phyloP scores from a whole-genome alignment of 2,113 vertebrate genomes.

The Origma solitaria region DNA sequence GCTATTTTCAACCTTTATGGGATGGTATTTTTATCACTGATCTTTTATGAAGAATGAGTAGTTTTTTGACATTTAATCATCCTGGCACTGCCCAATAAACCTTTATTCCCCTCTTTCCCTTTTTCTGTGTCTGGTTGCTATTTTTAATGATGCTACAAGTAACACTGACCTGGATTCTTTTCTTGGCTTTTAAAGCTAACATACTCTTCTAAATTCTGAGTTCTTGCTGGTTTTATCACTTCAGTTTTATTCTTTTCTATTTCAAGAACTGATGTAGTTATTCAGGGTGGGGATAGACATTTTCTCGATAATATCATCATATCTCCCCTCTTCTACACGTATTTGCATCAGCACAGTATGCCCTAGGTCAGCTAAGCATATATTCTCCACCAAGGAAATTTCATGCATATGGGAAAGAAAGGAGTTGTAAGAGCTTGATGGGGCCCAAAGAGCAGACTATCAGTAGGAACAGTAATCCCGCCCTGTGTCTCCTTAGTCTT shows the following conservation, averaged over 20 bases:
- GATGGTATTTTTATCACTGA: constrained; percentile 21
- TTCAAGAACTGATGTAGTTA: neutral
- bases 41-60: neutral
- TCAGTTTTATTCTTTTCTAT: neutral
- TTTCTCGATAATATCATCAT: neutral
- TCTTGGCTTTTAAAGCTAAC: neutral
- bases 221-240: neutral
- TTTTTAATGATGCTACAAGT: neutral
- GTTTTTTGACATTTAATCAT: neutral
- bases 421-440: neutral
- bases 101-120: neutral
- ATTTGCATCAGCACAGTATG: neutral
- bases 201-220: neutral
- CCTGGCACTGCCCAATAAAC: neutral
- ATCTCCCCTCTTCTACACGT: neutral
- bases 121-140: neutral
- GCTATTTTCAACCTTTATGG: neutral
- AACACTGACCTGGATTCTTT: neutral
- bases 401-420: neutral
- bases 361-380: neutral
- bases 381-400: neutral
- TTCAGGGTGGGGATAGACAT: neutral
- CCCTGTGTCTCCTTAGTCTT: neutral
- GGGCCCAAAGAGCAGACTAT: neutral
- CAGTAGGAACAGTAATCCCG: rapidly evolving